These are phyloP conservation scores for Antheraea pernyi DNA, from an alignment of 1,140 invertebrate genomes.

Conservation along the genomic window DNA sequence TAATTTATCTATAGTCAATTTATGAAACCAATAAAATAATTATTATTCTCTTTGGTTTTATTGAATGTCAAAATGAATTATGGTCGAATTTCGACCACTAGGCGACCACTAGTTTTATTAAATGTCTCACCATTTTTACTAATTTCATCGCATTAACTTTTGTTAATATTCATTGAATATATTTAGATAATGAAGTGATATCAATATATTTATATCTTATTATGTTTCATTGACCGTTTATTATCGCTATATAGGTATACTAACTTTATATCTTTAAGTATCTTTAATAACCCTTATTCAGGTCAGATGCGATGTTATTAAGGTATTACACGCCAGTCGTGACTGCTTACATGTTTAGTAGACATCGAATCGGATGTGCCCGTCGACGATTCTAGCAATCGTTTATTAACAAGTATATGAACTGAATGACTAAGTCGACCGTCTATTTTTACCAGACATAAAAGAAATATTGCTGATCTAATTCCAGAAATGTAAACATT, in stretches of 20 bases:
- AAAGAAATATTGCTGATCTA: not conserved
- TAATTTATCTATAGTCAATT: too few relatives aligned
- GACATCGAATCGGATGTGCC: constrained; percentile 24
- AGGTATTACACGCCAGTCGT: constrained; percentile 17
- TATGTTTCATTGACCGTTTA: too few relatives aligned
- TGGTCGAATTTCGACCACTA: too few relatives aligned
- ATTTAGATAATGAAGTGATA: too few relatives aligned
- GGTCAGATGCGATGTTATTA: constrained; percentile 33
- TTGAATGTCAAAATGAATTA: too few relatives aligned
- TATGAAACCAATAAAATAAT: too few relatives aligned
- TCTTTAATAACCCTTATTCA: constrained; percentile 20
- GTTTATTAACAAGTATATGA: not conserved
- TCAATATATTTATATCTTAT: too few relatives aligned
- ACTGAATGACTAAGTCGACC: not conserved
- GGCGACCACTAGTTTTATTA: too few relatives aligned
- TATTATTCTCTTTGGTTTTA: too few relatives aligned
- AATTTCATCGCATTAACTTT: too few relatives aligned
- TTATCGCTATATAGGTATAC: not conserved
- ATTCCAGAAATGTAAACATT: not conserved
- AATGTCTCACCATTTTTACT: too few relatives aligned
- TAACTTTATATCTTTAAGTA: not conserved
- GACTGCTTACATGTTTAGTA: constrained; percentile 24
- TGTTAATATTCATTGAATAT: too few relatives aligned
- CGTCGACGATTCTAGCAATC: constrained; percentile 14
- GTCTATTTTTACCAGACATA: not conserved